These are phyloP conservation scores for Exaiptasia diaphana DNA, from an alignment of 64 coral and sea anemone species.

Conservation along the genomic window DNA sequence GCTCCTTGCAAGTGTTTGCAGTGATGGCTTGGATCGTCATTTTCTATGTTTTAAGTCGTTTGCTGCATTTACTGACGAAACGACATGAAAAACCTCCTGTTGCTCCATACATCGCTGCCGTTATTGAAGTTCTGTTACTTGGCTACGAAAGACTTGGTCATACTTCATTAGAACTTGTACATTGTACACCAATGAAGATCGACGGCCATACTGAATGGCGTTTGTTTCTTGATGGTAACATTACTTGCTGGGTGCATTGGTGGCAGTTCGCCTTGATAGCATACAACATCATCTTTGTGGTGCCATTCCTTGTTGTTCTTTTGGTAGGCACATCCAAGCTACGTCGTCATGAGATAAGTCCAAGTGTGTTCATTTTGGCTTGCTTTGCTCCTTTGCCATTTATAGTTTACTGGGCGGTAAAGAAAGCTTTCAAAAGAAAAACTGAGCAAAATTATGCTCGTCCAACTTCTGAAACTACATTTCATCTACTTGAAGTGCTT, in stretches of 20 bases:
- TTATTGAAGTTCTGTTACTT: conserved; percentile 60
- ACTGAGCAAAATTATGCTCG: neutral
- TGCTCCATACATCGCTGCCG: conserved; percentile 45
- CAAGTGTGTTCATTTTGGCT: conserved; percentile 37
- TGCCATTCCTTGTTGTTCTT: conserved; percentile 67
- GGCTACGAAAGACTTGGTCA: conserved; percentile 60
- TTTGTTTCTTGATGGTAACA: conserved; percentile 64
- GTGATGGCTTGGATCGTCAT: conserved; percentile 17
- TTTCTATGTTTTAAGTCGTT: conserved; percentile 8
- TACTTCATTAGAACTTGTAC: conserved; percentile 52
- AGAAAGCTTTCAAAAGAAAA: neutral
- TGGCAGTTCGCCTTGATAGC: conserved; percentile 66
- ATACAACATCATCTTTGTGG: conserved; percentile 46
- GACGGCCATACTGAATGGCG: neutral
- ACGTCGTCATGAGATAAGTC: neutral
- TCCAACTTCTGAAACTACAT: neutral
- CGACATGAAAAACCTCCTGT: neutral
- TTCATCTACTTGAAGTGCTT: conserved; percentile 28
- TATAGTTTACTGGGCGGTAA: conserved; percentile 51
- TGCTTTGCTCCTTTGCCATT: conserved; percentile 69
- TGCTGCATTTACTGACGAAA: neutral
- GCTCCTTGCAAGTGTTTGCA: conserved; percentile 12
- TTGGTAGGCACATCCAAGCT: conserved; percentile 39
- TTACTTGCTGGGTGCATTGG: conserved; percentile 50
- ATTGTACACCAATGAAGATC: conserved; percentile 28